A percentile compares a stretch with the other conserved stretches of the same genome.
Conservation (phyloP, 2,113 vertebrate species). For the Oxyura jamaicensis region DNA sequence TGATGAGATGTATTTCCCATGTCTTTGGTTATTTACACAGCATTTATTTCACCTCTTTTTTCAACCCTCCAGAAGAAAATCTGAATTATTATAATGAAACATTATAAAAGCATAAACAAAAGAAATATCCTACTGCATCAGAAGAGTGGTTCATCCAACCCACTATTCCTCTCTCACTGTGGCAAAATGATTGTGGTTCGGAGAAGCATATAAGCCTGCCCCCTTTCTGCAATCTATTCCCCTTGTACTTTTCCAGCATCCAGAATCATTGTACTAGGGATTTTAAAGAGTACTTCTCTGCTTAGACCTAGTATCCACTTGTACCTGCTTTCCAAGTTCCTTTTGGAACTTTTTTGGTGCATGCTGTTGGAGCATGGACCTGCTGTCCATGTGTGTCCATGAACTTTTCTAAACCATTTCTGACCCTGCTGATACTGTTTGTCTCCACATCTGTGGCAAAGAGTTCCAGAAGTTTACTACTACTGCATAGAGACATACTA, state of each 20-base stretch:
- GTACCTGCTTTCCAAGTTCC: neutral
- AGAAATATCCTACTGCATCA: neutral
- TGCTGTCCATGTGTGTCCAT: neutral
- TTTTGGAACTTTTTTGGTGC: neutral
- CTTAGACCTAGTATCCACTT: neutral
- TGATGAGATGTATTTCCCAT: neutral
- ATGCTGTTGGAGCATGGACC: too few species aligned
- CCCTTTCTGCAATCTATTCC: neutral
- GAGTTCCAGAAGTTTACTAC: neutral
- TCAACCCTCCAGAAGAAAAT: neutral
- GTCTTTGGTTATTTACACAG: slow-evolving; percentile 14
- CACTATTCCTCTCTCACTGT: neutral
- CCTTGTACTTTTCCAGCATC: neutral
- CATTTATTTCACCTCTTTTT: neutral
- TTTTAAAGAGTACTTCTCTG: neutral
- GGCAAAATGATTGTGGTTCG: neutral
- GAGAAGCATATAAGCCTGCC: neutral
- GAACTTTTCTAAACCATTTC: neutral
- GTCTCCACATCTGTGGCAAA: neutral
- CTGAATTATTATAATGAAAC: neutral
- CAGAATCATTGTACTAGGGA: neutral
- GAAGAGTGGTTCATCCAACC: neutral
- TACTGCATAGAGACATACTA: neutral
- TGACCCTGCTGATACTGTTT: neutral
- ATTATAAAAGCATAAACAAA: neutral